These are phyloP conservation scores for Mastomys coucha DNA, from an alignment of 2,113 vertebrate genomes.

Conservation along the genomic window DNA sequence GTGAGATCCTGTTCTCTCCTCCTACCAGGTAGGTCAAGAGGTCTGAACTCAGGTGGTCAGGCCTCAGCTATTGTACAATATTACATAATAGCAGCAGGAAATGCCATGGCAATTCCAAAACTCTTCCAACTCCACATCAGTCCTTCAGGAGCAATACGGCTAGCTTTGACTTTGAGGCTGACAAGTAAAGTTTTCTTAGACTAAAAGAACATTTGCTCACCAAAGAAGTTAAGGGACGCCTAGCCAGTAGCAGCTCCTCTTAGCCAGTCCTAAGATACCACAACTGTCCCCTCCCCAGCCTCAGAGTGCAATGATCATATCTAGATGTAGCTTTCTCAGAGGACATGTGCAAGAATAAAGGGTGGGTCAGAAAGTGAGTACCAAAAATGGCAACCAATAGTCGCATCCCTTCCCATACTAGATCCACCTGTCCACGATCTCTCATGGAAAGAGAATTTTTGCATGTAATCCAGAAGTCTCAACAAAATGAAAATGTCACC, in stretches of 20 bases:
- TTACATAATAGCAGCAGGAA: not conserved
- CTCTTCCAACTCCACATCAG: not conserved
- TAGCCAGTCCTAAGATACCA: not conserved
- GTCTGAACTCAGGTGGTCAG: not conserved
- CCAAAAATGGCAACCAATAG: not conserved
- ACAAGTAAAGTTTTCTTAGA: not conserved
- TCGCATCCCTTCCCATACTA: not conserved
- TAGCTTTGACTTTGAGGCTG: not conserved
- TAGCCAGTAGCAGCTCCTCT: not conserved
- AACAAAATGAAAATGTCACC: slow-evolving; percentile 85
- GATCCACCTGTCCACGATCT: not conserved
- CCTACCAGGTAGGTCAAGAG: not conserved
- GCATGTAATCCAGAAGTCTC: not conserved
- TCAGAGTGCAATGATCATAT: not conserved
- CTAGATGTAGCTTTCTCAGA: not conserved
- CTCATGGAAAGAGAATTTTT: not conserved
- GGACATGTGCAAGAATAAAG: not conserved
- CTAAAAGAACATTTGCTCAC: not conserved
- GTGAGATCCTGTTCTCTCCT: not conserved
- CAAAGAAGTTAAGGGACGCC: not conserved
- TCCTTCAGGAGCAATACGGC: not conserved
- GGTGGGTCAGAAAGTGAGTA: not conserved
- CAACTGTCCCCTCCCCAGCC: not conserved
- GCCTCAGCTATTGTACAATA: not conserved
- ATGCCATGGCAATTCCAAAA: not conserved